Base-by-base conservation (phyloP, 2,797 vertebrate genomes). In the Zalophus californianus region DNA sequence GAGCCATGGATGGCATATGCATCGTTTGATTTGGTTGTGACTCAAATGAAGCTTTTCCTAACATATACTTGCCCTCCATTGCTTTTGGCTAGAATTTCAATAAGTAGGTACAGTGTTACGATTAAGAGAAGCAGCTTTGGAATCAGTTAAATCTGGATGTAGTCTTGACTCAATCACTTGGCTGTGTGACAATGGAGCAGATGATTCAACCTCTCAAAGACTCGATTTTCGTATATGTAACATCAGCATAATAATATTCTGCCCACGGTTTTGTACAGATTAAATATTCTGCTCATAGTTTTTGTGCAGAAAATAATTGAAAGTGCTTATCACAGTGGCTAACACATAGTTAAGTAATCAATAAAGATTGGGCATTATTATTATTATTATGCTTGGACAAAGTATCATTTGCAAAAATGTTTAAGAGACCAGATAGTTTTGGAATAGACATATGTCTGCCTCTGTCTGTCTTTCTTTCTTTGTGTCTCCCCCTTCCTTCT, bases 11-110 rank as follows among this genome's bases (percentile, higher is more conserved):
- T 9, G 54, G 11, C n/a, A 15, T 13, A 89, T 16, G 35, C n/a
- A 58, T 64, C 25, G 27, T 83, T 68, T 70, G 54, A 66, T 52
- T 75, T 95, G 85, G 84, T 54, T 35, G 3, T 62, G 95, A 54
- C 52, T 95, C 91, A 90, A 94, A 91, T 11, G 5, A 16, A 85
- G 75, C 14, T 87, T 89, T 93, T 87, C 29, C 73, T 84, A 75
- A 79, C 8, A 85, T 82, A 21, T 25, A 38, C 11, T n/a, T 86
- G 84, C 5, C 35, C 54, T 68, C 41, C 54, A 25, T 13, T 90
- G 41, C 35, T 32, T 84, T 72, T 91, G 70, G 32, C 29, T 15
- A 70, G 21, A 84, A 38, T 86, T 68, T 80, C 64, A 94, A 18
- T 60, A 58, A 52, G 56, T 54, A 44, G 20, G 44, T 62, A 1